Evolutionary conservation across 2,888 invertebrate species (phyloP), one percentile per base, ranked within the genome.

Genomic region (Chesias legatella): DNA sequence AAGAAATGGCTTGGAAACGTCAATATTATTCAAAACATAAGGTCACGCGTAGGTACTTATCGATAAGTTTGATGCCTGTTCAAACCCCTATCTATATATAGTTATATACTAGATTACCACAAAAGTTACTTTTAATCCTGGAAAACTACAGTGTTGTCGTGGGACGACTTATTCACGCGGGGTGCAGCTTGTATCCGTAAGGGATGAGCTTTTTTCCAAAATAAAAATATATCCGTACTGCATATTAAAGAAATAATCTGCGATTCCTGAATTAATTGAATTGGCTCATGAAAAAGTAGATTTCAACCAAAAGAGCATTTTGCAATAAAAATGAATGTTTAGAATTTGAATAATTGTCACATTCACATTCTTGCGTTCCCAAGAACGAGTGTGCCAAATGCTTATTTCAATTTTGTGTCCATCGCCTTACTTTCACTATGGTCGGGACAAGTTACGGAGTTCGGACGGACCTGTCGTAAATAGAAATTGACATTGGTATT

Each of bases 401-500:
- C 52, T 51, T 57, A 51, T 55, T 57, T 56, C 53, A 51, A 56
- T 54, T 53, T 52, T 41, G 45, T 51, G 43, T 51, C 52, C 48
- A 42, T 45, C 48, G 31, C 48, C 35, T 33, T 38, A 37, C 39
- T 42, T 26, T 40, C 17, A 33, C 35, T 24, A 36, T 28, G 43
- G 35, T 43, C 24, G 40, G 32, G 35, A 35, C 35, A 35, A 35
- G 41, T 49, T 46, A 44, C 31, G 39, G 43, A 63, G 47, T 51
- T 48, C 43, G 47, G 45, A 58, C 43, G 56, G 56, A 69, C 61
- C 62, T 68, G 63, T 67, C 63, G 63, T 65, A 68, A 69, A 71
- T 71, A 71, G 71, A 76, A 52, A 78, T 73, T 73, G 78, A 71
- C 74, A 71, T 70, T 67, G 62, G 69, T 72, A 71, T 75, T 66